These are phyloP conservation scores for Zosterops borbonicus DNA, from an alignment of 2,113 vertebrate genomes.

Conservation along the genomic window DNA sequence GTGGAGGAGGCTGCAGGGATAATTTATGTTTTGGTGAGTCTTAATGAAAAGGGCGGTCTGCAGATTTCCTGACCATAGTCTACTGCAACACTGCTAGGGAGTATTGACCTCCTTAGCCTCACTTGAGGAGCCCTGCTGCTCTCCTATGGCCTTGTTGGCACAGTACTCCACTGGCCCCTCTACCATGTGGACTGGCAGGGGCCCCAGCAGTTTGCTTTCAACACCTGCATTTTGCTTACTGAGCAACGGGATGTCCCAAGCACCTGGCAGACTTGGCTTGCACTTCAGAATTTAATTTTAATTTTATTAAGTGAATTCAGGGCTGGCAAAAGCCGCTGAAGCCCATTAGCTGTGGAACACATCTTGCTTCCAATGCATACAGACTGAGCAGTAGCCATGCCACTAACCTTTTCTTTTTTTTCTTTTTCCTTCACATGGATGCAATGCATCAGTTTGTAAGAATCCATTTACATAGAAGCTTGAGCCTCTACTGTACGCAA, in stretches of 20 bases:
- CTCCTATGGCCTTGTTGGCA: background rate
- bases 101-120: background rate
- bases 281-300: constrained; percentile 38
- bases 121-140: background rate
- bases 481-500: background rate
- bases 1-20: background rate
- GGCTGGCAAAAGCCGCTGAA: constrained; percentile 7
- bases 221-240: background rate
- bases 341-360: background rate
- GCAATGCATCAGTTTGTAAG: background rate
- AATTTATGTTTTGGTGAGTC: background rate
- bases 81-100: background rate
- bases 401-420: background rate
- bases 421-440: background rate
- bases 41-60: background rate
- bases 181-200: background rate
- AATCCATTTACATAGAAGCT: background rate
- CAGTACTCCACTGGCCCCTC: background rate
- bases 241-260: background rate
- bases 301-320: constrained; percentile 50
- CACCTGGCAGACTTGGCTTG: constrained; percentile 36
- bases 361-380: background rate
- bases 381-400: background rate
- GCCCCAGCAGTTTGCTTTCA: background rate
- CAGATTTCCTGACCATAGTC: background rate